Conservation (phyloP, 2,113 vertebrate species). For the Clarias batrachus region DNA sequence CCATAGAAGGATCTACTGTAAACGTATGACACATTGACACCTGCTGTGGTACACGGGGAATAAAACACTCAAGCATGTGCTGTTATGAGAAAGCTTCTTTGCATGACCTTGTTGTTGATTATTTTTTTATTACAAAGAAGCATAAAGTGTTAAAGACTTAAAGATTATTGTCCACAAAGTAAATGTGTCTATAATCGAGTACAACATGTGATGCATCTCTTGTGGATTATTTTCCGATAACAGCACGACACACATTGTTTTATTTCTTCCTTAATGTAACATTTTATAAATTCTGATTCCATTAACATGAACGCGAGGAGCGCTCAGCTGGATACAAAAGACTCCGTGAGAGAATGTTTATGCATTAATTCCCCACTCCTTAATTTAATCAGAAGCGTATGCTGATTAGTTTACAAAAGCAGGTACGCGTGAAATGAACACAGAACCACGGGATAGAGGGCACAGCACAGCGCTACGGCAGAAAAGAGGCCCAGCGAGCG, state of each 20-base stretch:
- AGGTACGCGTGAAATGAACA: constrained; percentile 27
- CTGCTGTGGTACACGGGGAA: neutral
- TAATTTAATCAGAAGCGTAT: constrained; percentile 27
- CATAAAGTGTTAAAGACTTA: neutral
- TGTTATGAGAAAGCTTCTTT: neutral
- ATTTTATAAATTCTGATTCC: neutral
- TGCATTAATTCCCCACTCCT: constrained; percentile 11
- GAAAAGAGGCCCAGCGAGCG: neutral
- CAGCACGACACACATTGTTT: neutral
- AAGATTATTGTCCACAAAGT: neutral
- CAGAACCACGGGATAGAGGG: neutral
- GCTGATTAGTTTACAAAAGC: constrained; percentile 30
- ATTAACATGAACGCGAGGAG: neutral
- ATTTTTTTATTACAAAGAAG: neutral
- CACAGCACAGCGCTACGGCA: neutral
- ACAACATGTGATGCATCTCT: neutral
- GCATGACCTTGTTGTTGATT: neutral
- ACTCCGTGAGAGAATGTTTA: constrained; percentile 17
- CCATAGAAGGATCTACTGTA: neutral
- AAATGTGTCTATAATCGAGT: neutral
- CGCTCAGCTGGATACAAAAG: neutral
- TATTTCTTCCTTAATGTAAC: neutral
- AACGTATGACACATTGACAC: neutral
- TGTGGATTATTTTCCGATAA: neutral
- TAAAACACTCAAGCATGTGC: neutral